Conservation (phyloP, 2,113 vertebrate species). For the Camelus bactrianus region DNA sequence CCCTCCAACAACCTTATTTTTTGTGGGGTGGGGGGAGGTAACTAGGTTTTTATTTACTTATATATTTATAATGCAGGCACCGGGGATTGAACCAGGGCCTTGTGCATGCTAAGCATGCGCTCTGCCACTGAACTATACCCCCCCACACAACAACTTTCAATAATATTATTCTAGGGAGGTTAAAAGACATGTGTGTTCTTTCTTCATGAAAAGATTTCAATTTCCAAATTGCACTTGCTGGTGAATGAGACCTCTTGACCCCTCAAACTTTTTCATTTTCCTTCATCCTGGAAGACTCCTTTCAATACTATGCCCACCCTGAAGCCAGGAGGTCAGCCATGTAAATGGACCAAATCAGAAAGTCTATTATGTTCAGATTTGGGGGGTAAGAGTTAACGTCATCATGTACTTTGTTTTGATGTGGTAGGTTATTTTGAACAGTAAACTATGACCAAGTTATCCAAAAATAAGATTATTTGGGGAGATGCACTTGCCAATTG, state of each 20-base stretch:
- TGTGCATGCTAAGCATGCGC: too few species aligned
- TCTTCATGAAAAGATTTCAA: neutral
- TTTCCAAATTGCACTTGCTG: neutral
- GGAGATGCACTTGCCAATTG: neutral
- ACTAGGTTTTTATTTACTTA: too few species aligned
- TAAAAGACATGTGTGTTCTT: neutral
- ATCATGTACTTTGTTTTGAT: neutral
- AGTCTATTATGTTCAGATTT: neutral
- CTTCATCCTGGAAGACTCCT: neutral
- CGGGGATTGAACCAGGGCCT: too few species aligned
- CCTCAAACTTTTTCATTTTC: conserved; percentile 3
- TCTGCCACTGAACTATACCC: too few species aligned
- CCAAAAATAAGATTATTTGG: neutral
- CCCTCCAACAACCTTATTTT: too few species aligned
- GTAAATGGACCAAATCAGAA: neutral
- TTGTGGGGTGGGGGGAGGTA: too few species aligned
- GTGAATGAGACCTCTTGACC: neutral
- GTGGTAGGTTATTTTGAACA: neutral
- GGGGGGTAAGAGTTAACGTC: neutral
- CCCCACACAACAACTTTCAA: neutral
- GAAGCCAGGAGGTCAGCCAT: neutral
- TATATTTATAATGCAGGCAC: too few species aligned
- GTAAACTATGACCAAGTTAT: neutral
- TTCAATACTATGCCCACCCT: neutral
- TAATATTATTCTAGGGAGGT: neutral